Evolutionary conservation across 2,797 vertebrate genomes (phyloP).

Genomic region (Coregonus sp.): DNA sequence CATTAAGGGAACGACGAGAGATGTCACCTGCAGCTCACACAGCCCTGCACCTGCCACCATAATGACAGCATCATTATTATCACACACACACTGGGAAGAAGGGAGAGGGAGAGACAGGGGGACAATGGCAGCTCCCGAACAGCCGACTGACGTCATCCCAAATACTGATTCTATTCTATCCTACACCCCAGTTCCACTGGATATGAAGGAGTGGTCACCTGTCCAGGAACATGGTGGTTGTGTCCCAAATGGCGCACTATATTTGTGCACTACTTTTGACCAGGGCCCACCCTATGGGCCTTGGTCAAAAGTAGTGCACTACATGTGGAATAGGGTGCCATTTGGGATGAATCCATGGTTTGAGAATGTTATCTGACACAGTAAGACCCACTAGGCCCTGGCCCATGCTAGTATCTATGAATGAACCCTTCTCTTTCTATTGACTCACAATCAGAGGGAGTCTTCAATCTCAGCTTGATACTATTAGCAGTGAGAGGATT

Average conservation of each 20-base stretch:
- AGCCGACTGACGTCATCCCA: neutral
- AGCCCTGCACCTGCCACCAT: slow-evolving; percentile 68
- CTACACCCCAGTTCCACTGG: neutral
- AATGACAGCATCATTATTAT: slow-evolving; percentile 52
- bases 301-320: neutral
- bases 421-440: neutral
- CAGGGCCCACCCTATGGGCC: too few relatives aligned
- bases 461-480: neutral
- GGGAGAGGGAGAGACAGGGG: neutral
- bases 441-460: neutral
- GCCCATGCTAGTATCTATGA: neutral
- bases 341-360: neutral
- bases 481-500: neutral
- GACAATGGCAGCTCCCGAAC: neutral
- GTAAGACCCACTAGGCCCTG: too few relatives aligned
- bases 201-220: neutral
- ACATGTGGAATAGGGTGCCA: neutral
- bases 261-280: neutral
- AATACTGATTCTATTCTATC: neutral
- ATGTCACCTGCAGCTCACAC: slow-evolving; percentile 74
- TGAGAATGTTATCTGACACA: neutral
- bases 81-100: slow-evolving; percentile 43
- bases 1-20: slow-evolving; percentile 77
- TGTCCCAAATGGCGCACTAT: neutral
- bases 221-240: neutral